These are phyloP conservation scores for Bactericera cockerelli DNA, from an alignment of 1,140 invertebrate species.

Conservation along the genomic window DNA sequence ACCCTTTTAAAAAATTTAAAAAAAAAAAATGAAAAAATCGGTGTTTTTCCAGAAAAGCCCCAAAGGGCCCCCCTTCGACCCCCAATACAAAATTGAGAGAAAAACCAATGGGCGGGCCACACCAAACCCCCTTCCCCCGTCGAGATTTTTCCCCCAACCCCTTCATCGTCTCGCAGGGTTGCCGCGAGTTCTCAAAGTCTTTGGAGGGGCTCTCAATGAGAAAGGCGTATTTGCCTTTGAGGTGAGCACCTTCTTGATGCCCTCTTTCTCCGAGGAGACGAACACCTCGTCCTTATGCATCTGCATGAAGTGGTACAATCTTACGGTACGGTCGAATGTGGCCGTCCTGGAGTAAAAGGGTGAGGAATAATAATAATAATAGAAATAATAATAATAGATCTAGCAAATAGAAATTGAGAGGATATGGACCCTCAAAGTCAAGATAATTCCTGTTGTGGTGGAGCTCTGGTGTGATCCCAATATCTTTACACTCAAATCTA, in stretches of 20 bases:
- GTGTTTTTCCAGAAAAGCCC: no score
- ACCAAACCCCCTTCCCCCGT: conserved; percentile 87
- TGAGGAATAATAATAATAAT: no score
- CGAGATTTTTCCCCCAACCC: conserved; percentile 79
- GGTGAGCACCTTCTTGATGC: conserved; percentile 64
- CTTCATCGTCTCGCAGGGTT: conserved; percentile 93
- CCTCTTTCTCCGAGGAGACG: conserved; percentile 66
- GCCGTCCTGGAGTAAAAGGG: background rate
- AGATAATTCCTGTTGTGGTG: no score
- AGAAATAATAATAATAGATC: no score
- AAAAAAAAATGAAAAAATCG: no score
- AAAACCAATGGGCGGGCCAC: conserved; percentile 77
- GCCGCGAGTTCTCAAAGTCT: conserved; percentile 81
- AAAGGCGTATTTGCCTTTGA: conserved; percentile 90
- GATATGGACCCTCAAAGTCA: no score
- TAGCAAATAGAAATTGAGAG: no score
- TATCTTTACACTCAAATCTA: no score
- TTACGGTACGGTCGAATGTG: conserved; percentile 40
- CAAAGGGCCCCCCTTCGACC: no score
- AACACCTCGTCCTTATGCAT: conserved; percentile 61
- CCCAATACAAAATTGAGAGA: no score
- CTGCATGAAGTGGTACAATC: conserved; percentile 95
- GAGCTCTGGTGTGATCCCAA: no score
- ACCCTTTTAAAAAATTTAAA: no score
- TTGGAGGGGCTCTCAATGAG: conserved; percentile 87